Conservation (phyloP, 2,888 invertebrate genomes). For the Papilio gigon region DNA sequence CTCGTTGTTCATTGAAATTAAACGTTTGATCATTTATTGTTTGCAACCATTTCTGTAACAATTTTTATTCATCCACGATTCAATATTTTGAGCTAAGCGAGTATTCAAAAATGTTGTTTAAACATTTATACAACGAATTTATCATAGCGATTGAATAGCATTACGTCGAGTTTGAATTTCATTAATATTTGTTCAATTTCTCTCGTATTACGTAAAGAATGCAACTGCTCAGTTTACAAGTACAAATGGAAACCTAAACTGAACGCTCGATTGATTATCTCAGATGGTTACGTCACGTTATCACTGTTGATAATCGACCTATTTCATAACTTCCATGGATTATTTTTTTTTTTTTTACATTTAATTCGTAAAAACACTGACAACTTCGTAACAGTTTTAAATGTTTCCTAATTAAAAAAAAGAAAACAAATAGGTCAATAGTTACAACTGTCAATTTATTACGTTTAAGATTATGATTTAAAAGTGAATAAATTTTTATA, state of each 20-base stretch:
- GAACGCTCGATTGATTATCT: slow-evolving; percentile 10
- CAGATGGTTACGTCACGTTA: slow-evolving; percentile 23
- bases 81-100: no score
- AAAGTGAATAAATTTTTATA: no score
- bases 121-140: no score
- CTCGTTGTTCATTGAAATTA: not conserved
- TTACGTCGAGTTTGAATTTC: no score
- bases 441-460: not conserved
- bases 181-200: no score
- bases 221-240: not conserved
- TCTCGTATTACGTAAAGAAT: no score
- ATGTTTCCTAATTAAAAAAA: not conserved
- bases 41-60: no score
- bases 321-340: slow-evolving; percentile 1
- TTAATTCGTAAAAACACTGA: not conserved
- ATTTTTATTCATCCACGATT: no score
- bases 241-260: not conserved
- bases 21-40: not conserved
- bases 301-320: slow-evolving; percentile 21
- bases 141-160: no score
- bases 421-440: not conserved
- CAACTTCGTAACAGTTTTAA: not conserved
- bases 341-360: slow-evolving; percentile 4
- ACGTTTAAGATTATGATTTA: no score
- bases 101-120: no score